Conservation (phyloP, 2,888 invertebrate species). For the Nomada goodeniana region DNA sequence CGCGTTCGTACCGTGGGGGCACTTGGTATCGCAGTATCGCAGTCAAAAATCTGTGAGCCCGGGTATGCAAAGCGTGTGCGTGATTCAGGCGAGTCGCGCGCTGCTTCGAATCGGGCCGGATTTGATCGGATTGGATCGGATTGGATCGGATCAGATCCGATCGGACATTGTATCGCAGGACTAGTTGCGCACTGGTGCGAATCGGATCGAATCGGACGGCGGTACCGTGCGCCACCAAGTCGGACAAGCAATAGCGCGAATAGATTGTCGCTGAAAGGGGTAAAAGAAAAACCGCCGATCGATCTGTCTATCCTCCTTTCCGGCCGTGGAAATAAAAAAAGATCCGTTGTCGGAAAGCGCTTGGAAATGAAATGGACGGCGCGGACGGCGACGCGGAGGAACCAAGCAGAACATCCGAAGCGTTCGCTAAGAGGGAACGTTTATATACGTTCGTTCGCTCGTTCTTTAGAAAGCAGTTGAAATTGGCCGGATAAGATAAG, state of each 20-base stretch:
- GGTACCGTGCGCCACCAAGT: slow-evolving; percentile 52
- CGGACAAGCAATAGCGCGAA: slow-evolving; percentile 56
- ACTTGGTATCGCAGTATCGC: not conserved
- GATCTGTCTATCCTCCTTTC: slow-evolving; percentile 36
- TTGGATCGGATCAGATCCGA: slow-evolving; percentile 65
- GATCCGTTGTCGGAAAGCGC: slow-evolving; percentile 3
- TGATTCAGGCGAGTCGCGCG: slow-evolving; percentile 61
- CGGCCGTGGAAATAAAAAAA: not conserved
- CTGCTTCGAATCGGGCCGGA: slow-evolving; percentile 61
- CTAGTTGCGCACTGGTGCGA: slow-evolving; percentile 66
- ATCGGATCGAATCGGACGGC: slow-evolving; percentile 65
- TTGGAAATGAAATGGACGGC: slow-evolving; percentile 12
- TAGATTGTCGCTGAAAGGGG: slow-evolving; percentile 51
- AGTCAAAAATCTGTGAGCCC: slow-evolving; percentile 53
- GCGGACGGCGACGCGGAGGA: not conserved
- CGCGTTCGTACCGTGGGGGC: not conserved
- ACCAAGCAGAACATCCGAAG: not conserved
- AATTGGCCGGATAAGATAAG: slow-evolving; percentile 24
- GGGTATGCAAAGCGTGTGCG: slow-evolving; percentile 60
- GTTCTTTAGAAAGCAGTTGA: slow-evolving; percentile 18
- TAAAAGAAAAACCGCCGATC: slow-evolving; percentile 40
- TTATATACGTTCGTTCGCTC: not conserved
- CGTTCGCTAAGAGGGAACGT: not conserved
- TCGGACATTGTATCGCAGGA: slow-evolving; percentile 65
- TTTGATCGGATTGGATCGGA: slow-evolving; percentile 56